Conservation (phyloP, 1,140 invertebrate species). For the Whitmania pigra region DNA sequence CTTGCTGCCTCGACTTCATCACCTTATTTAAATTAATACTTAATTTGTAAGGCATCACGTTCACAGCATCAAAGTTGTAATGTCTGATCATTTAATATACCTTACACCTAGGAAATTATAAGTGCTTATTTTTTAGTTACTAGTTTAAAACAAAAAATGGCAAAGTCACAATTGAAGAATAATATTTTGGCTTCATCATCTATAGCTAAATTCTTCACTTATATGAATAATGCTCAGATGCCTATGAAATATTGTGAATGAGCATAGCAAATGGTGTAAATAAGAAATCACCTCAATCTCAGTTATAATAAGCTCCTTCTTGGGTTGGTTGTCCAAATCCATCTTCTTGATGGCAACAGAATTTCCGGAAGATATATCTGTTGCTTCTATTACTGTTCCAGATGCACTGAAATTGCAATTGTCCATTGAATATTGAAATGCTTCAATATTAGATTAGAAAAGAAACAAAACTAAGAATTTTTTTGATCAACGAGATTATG, state of each 20-base stretch:
- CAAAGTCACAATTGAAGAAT: too few relatives aligned
- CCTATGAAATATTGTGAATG: neutral
- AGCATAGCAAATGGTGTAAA: neutral
- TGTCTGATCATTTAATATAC: neutral
- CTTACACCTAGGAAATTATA: too few relatives aligned
- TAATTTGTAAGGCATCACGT: too few relatives aligned
- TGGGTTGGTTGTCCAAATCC: conserved; percentile 46
- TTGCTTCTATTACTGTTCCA: conserved; percentile 43
- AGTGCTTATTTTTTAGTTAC: too few relatives aligned
- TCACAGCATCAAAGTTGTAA: too few relatives aligned
- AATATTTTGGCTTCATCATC: too few relatives aligned
- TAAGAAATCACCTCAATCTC: conserved; percentile 42
- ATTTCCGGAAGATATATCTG: conserved; percentile 30
- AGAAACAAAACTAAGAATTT: too few relatives aligned
- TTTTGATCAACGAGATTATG: too few relatives aligned
- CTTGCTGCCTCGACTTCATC: conserved; percentile 39
- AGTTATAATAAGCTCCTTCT: conserved; percentile 48
- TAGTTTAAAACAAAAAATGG: too few relatives aligned
- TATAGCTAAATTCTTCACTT: too few relatives aligned
- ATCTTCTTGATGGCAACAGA: conserved; percentile 48
- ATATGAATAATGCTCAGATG: too few relatives aligned
- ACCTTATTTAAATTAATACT: conserved; percentile 3
- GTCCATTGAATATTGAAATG: neutral
- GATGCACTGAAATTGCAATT: conserved; percentile 38
- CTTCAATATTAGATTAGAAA: too few relatives aligned